phyloP scores from a whole-genome alignment of 30 jellyfish, hydroid and myxozoan species.

The Sanderia malayensis region DNA sequence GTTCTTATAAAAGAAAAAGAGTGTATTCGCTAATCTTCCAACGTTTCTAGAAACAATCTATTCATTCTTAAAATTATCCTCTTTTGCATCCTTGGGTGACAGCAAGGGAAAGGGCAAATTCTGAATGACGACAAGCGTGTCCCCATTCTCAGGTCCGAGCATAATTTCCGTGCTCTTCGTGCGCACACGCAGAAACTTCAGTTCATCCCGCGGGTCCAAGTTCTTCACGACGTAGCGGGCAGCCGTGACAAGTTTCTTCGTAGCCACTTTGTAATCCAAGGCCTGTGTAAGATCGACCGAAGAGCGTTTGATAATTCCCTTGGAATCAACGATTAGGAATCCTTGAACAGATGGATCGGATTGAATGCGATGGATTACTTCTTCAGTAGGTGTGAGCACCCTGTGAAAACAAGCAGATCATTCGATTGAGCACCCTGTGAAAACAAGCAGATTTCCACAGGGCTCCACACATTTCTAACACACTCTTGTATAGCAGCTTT shows the following conservation, averaged over 20 bases:
- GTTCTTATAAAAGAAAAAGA: too few relatives aligned
- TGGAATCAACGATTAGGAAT: slow-evolving; percentile 54
- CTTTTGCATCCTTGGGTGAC: slow-evolving; percentile 36
- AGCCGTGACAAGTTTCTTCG: slow-evolving; percentile 57
- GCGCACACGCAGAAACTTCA: slow-evolving; percentile 53
- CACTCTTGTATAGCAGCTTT: too few relatives aligned
- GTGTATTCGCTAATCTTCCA: too few relatives aligned
- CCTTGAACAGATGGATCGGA: slow-evolving; percentile 67
- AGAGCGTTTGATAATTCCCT: slow-evolving; percentile 60
- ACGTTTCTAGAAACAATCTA: too few relatives aligned
- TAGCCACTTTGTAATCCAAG: slow-evolving; percentile 51
- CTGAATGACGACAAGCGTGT: slow-evolving; percentile 59
- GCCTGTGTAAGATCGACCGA: slow-evolving; percentile 62
- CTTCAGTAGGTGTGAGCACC: slow-evolving; percentile 55
- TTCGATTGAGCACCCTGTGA: too few relatives aligned
- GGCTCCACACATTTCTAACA: too few relatives aligned
- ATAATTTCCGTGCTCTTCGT: slow-evolving; percentile 59
- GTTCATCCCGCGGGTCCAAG: slow-evolving; percentile 80
- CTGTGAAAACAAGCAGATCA: too few relatives aligned
- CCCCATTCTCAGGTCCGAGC: slow-evolving; percentile 71
- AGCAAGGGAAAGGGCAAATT: slow-evolving; percentile 27
- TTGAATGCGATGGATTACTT: slow-evolving; percentile 51
- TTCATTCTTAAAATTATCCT: slow-evolving; percentile 44
- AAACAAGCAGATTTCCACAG: too few relatives aligned
- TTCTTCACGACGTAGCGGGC: slow-evolving; percentile 64